phyloP scores from a whole-genome alignment of 2,888 invertebrate genomes.

The Netelia inedita region DNA sequence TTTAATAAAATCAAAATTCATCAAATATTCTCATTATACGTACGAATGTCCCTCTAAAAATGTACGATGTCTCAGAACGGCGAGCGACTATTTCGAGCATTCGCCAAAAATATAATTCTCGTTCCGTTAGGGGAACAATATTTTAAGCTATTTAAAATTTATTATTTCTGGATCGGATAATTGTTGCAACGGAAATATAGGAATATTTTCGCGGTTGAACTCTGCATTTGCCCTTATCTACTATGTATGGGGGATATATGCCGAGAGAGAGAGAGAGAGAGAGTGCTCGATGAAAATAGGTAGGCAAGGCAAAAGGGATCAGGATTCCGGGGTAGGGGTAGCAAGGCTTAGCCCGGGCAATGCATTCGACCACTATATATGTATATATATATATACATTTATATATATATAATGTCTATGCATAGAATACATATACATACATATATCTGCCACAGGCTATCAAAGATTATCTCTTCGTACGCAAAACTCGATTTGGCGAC shows the following conservation, averaged over 20 bases:
- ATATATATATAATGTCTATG: background rate
- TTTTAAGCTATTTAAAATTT: background rate
- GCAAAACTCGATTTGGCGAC: conserved; percentile 83
- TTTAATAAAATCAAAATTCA: background rate
- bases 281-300: conserved; percentile 31
- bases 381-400: background rate
- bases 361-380: background rate
- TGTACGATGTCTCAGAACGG: background rate
- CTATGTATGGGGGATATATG: background rate
- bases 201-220: background rate
- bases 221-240: background rate
- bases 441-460: conserved; percentile 75
- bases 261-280: background rate
- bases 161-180: background rate
- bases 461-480: conserved; percentile 82
- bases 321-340: conserved; percentile 44
- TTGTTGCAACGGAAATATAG: background rate
- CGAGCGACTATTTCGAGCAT: background rate
- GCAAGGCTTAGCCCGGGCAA: conserved; percentile 46
- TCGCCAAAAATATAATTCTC: background rate
- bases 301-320: conserved; percentile 12
- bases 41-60: background rate
- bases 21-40: background rate
- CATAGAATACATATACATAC: conserved; percentile 11
- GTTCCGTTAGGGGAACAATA: background rate